A percentile compares a stretch with the other conserved stretches of the same genome.
phyloP scores from a whole-genome alignment of 2,888 invertebrate species.

The Chymomyza caudatula region DNA sequence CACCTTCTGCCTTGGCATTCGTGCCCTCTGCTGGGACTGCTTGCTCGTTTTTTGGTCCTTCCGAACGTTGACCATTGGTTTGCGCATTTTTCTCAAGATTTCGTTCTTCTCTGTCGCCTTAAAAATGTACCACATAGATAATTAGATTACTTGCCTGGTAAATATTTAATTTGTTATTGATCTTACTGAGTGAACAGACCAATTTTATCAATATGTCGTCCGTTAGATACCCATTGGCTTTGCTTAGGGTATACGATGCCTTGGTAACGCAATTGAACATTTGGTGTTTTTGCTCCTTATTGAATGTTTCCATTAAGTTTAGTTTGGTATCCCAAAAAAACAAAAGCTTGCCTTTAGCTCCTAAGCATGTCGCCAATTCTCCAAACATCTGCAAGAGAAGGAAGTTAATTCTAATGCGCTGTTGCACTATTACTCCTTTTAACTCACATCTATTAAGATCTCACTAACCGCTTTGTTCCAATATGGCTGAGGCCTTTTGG shows the following conservation, averaged over 20 bases:
- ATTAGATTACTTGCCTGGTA: background rate
- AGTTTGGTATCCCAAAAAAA: constrained; percentile 64
- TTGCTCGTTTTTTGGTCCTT: background rate
- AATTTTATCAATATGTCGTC: constrained; percentile 13
- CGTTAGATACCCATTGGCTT: constrained; percentile 37
- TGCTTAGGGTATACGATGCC: constrained; percentile 21
- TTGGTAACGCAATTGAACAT: constrained; percentile 47
- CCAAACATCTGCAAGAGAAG: constrained; percentile 49
- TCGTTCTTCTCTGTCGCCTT: background rate
- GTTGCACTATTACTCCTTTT: background rate
- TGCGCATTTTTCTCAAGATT: background rate
- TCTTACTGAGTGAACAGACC: constrained; percentile 34
- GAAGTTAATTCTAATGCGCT: background rate
- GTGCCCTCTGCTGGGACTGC: background rate
- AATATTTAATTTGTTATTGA: background rate
- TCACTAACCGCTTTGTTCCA: constrained; percentile 46
- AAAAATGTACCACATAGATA: background rate
- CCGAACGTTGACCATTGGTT: background rate
- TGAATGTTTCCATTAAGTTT: constrained; percentile 50
- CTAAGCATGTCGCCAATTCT: constrained; percentile 37
- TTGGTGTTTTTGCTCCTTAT: constrained; percentile 18
- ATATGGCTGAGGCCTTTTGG: constrained; percentile 22
- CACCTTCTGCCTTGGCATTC: background rate
- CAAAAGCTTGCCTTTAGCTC: constrained; percentile 30
- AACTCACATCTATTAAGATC: constrained; percentile 61